These are phyloP conservation scores for Cyclura pinguis DNA, from an alignment of 2,797 vertebrate genomes.

Conservation along the genomic window DNA sequence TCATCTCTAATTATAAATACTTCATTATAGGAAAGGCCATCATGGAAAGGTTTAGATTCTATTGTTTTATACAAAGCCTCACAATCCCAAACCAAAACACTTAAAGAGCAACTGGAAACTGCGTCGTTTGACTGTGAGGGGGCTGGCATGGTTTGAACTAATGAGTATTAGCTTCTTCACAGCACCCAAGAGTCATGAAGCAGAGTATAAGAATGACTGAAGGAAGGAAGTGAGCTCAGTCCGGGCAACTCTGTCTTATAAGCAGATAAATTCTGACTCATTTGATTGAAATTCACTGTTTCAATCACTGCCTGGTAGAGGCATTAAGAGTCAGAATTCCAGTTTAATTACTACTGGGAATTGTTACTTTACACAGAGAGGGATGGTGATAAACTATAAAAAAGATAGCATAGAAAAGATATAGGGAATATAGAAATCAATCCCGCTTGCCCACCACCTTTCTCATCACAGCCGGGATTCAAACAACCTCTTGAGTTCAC, in stretches of 20 bases:
- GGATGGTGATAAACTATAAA: background rate
- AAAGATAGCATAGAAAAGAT: background rate
- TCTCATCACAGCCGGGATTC: background rate
- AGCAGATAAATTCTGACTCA: background rate
- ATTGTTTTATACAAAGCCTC: no score
- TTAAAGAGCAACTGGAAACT: background rate
- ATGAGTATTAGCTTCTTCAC: background rate
- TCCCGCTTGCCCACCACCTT: background rate
- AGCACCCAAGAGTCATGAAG: background rate
- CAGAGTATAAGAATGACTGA: background rate
- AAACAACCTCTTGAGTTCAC: background rate
- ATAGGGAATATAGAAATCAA: background rate
- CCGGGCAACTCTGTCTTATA: background rate
- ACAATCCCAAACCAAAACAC: background rate
- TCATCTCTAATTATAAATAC: no score
- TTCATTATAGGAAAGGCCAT: background rate
- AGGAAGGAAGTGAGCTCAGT: background rate
- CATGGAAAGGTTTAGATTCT: background rate
- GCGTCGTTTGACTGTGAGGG: no score
- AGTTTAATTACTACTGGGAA: background rate
- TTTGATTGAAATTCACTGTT: background rate
- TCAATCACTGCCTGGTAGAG: no score
- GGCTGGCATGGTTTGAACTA: no score
- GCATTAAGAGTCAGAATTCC: background rate
- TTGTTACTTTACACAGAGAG: background rate